Evolutionary conservation across 2,113 vertebrate species (phyloP).

Genomic region (Columbina picui): DNA sequence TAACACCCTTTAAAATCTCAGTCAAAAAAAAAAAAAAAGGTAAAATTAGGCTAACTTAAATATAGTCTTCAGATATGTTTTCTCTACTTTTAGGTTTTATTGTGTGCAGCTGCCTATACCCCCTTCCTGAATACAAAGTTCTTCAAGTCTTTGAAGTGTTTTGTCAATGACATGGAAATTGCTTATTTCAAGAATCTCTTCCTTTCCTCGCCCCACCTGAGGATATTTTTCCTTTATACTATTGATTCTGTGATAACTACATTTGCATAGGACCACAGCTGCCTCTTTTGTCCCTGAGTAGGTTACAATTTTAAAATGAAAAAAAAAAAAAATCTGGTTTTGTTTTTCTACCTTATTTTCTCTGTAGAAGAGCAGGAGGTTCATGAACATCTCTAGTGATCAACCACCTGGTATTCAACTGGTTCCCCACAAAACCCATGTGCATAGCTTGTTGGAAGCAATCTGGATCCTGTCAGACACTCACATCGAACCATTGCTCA

Average conservation of each 20-base stretch:
- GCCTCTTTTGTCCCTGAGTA: neutral
- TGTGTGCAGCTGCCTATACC: neutral
- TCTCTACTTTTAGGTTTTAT: neutral
- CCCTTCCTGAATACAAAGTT: neutral
- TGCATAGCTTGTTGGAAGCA: neutral
- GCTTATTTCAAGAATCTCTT: neutral
- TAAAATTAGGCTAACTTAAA: neutral
- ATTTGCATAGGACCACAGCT: neutral
- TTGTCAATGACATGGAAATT: neutral
- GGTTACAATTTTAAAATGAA: neutral
- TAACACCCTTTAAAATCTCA: neutral
- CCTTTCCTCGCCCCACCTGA: neutral
- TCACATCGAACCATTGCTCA: neutral
- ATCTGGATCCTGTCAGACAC: neutral
- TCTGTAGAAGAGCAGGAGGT: neutral
- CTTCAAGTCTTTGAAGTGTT: constrained; percentile 1
- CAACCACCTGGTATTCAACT: neutral
- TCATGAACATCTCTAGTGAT: neutral
- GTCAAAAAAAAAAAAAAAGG: neutral
- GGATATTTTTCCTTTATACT: neutral
- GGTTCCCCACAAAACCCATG: neutral
- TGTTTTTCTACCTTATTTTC: constrained; percentile 19
- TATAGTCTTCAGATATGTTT: neutral
- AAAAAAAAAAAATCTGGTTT: neutral
- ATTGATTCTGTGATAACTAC: neutral